Percentiles rank a stretch among this genome's conserved stretches.
phyloP scores from a whole-genome alignment of 2,888 invertebrate species.

The Crossocerus cetratus region DNA sequence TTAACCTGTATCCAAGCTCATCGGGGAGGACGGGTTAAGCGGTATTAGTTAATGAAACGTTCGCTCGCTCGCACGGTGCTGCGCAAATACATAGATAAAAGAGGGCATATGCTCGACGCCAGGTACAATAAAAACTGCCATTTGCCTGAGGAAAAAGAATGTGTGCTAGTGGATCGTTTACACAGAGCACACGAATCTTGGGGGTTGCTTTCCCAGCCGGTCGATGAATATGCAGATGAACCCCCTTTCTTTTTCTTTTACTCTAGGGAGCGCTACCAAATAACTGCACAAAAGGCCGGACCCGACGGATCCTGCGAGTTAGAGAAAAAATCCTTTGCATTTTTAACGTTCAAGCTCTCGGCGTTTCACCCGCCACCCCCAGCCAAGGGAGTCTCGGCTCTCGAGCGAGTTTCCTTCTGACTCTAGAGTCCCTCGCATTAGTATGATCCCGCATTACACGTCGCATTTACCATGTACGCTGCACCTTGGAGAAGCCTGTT shows the following conservation, averaged over 20 bases:
- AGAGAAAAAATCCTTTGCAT: constrained; percentile 53
- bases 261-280: constrained; percentile 40
- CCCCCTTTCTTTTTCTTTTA: constrained; percentile 41
- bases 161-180: constrained; percentile 37
- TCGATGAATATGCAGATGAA: constrained; percentile 65
- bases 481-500: constrained; percentile 38
- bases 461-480: constrained; percentile 18
- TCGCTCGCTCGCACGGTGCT: background rate
- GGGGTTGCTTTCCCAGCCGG: constrained; percentile 32
- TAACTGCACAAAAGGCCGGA: constrained; percentile 39
- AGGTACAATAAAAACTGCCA: constrained; percentile 40
- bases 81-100: background rate
- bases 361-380: background rate
- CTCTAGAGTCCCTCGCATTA: constrained; percentile 26
- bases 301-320: constrained; percentile 9
- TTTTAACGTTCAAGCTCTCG: constrained; percentile 44
- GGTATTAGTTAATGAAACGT: background rate
- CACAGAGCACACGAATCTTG: constrained; percentile 25
- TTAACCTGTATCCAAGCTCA: constrained; percentile 14
- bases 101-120: background rate
- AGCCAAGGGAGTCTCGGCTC: constrained; percentile 3
- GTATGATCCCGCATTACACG: constrained; percentile 18
- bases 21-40: background rate
- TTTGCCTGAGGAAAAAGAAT: constrained; percentile 32
- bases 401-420: constrained; percentile 19